Percentiles rank a stretch among this genome's conserved stretches.
Evolutionary conservation across 53 echinoderm and acorn worm genomes (phyloP).

Genomic region (Astropecten irregularis): DNA sequence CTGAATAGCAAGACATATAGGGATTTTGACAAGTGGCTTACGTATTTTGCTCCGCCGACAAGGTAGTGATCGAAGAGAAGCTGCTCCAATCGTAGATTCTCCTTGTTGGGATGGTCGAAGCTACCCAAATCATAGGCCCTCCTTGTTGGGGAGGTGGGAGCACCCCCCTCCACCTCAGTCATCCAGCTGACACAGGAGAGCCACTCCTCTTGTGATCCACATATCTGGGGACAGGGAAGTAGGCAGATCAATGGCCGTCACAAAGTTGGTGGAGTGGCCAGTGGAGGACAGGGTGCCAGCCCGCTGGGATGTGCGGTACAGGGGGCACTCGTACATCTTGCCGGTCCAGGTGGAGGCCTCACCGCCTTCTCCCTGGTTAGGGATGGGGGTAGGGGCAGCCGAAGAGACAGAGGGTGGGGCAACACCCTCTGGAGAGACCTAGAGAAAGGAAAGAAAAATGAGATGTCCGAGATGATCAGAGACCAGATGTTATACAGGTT

Average conservation of each 20-base stretch:
- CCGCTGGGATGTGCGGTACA: constrained; percentile 93
- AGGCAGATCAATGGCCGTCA: constrained; percentile 88
- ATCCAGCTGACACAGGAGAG: constrained; percentile 92
- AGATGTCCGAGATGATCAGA: no score
- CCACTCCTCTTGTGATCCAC: constrained; percentile 96
- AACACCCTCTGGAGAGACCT: constrained; percentile 47
- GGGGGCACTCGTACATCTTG: constrained; percentile 83
- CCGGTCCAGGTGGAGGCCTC: background rate
- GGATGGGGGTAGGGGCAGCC: constrained; percentile 30
- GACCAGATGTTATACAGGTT: no score
- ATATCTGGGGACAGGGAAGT: constrained; percentile 75
- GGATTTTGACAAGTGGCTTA: no score
- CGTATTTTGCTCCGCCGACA: no score
- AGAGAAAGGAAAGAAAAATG: background rate
- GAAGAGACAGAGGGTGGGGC: constrained; percentile 46
- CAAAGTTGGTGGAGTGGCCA: constrained; percentile 98
- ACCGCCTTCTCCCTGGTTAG: constrained; percentile 12
- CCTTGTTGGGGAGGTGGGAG: no score
- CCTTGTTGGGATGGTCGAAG: no score
- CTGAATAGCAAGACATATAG: no score
- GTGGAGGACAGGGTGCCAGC: constrained; percentile 97
- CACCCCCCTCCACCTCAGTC: no score
- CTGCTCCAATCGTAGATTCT: no score
- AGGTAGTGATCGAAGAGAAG: no score
- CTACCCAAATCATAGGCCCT: no score